Evolutionary conservation across 2,888 invertebrate species (phyloP).

Genomic region (Labia minor): DNA sequence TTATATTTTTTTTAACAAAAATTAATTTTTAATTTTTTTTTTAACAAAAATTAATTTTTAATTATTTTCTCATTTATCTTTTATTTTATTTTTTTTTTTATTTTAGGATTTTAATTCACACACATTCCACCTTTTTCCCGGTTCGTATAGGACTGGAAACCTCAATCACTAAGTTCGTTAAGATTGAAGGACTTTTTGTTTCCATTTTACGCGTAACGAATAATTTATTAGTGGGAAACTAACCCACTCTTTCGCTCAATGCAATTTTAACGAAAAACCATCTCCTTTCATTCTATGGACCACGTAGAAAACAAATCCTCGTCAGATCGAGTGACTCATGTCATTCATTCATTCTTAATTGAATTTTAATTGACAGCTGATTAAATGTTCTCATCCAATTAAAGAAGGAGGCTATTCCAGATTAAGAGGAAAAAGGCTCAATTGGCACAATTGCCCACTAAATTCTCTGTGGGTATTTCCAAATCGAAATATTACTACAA

Average conservation of each 20-base stretch:
- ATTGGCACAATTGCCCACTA: no score
- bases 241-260: not conserved
- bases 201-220: not conserved
- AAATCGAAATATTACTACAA: no score
- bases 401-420: not conserved
- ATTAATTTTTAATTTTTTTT: no score
- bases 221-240: not conserved
- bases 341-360: not conserved
- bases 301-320: not conserved
- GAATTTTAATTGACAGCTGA: not conserved
- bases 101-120: no score
- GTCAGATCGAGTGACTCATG: not conserved
- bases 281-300: not conserved
- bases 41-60: no score
- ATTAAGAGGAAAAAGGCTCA: not conserved
- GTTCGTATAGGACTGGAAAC: no score
- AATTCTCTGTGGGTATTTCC: no score
- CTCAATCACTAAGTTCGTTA: no score
- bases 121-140: no score
- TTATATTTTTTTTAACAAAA: no score
- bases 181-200: not conserved
- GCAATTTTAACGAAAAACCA: not conserved
- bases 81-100: no score
- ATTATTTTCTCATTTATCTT: no score
- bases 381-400: not conserved